Evolutionary conservation across 1,140 invertebrate genomes (phyloP).

Genomic region (Subanguina moxae): DNA sequence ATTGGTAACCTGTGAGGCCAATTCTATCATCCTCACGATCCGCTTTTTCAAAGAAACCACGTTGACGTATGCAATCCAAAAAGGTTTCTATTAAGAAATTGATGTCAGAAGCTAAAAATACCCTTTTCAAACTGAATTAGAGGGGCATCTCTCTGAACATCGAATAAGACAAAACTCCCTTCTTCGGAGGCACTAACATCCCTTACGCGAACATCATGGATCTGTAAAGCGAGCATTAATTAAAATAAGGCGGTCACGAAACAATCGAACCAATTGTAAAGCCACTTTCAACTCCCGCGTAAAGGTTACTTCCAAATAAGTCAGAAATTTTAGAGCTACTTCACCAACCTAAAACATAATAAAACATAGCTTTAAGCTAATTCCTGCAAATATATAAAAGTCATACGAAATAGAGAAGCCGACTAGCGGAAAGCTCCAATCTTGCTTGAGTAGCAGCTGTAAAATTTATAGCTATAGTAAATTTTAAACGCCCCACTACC

Average conservation of each 20-base stretch:
- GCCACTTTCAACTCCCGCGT: slow-evolving; percentile 11
- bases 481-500: neutral
- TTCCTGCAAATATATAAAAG: too few species aligned
- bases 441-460: neutral
- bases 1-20: slow-evolving; percentile 4
- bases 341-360: slow-evolving; percentile 27
- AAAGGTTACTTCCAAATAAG: slow-evolving; percentile 29
- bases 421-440: slow-evolving; percentile 19
- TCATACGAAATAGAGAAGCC: slow-evolving; percentile 9
- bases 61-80: slow-evolving; percentile 11
- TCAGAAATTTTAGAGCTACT: slow-evolving; percentile 30
- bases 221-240: slow-evolving; percentile 5
- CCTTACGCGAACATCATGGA: slow-evolving; percentile 12
- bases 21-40: slow-evolving; percentile 18
- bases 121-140: slow-evolving; percentile 17
- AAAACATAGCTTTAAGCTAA: too few species aligned
- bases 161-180: neutral
- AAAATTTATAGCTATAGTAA: neutral
- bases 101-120: neutral
- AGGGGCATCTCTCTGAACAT: slow-evolving; percentile 7
- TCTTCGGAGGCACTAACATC: neutral
- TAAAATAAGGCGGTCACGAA: neutral
- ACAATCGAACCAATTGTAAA: neutral
- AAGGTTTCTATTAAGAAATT: neutral
- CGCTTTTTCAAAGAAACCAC: slow-evolving; percentile 14